Conservation (phyloP, 92 coral and sea anemone species). For the Nematostella vectensis region DNA sequence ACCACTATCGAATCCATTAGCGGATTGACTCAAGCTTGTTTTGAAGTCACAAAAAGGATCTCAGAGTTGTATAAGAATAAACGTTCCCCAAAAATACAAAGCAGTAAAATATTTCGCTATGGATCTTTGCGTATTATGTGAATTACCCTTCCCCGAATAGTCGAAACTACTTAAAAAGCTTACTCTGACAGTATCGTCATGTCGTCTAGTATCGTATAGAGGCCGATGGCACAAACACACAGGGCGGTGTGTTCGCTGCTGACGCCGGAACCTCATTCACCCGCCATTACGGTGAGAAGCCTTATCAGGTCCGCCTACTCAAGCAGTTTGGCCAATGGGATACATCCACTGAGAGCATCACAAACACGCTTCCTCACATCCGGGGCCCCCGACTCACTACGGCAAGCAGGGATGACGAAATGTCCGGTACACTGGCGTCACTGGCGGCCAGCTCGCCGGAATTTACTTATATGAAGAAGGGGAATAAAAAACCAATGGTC, state of each 20-base stretch:
- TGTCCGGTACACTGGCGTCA: constrained; percentile 36
- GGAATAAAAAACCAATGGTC: constrained; percentile 22
- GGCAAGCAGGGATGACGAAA: constrained; percentile 11
- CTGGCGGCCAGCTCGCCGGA: background rate
- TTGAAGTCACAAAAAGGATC: too few species aligned
- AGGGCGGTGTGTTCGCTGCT: constrained; percentile 52
- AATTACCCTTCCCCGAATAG: too few species aligned
- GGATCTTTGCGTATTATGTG: too few species aligned
- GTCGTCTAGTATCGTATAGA: constrained; percentile 34
- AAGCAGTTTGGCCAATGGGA: constrained; percentile 37
- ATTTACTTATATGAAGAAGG: constrained; percentile 10
- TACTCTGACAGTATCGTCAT: too few species aligned
- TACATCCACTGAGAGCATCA: constrained; percentile 3
- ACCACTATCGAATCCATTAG: too few species aligned
- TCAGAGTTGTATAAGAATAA: too few species aligned
- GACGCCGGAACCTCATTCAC: constrained; percentile 25
- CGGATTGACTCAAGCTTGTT: too few species aligned
- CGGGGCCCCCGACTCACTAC: constrained; percentile 14
- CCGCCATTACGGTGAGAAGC: constrained; percentile 11
- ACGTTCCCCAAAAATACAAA: too few species aligned
- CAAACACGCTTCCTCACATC: constrained; percentile 22
- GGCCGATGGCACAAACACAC: constrained; percentile 30
- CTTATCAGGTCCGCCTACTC: constrained; percentile 15
- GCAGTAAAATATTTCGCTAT: too few species aligned
- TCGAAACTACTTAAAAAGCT: too few species aligned